A percentile compares a stretch with the other conserved stretches of the same genome.
These are phyloP conservation scores for Coelopa pilipes DNA, from an alignment of 2,888 invertebrate species.

Conservation along the genomic window DNA sequence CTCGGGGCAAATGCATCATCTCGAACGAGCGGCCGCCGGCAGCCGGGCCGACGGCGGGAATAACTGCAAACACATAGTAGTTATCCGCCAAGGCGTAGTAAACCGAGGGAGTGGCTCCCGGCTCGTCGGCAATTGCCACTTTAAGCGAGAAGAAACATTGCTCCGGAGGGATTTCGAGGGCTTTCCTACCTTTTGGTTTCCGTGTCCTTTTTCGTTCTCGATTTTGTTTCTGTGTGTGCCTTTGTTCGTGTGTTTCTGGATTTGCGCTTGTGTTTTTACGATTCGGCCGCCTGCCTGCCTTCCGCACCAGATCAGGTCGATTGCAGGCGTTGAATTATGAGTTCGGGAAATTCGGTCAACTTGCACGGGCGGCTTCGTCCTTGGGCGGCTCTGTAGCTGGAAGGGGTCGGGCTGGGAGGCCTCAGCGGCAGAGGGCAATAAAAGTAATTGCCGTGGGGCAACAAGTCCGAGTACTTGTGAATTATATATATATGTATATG, in stretches of 20 bases:
- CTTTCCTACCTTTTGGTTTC: not conserved
- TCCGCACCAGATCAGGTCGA: not conserved
- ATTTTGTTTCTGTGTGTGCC: too few relatives aligned
- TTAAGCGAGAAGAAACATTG: slow-evolving; percentile 15
- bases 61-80: not conserved
- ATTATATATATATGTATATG: too few relatives aligned
- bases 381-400: not conserved
- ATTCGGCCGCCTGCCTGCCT: not conserved
- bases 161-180: slow-evolving; percentile 10
- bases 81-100: slow-evolving; percentile 4
- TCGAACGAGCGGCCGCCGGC: too few relatives aligned
- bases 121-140: not conserved
- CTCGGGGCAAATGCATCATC: too few relatives aligned
- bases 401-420: not conserved
- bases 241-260: too few relatives aligned
- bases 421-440: not conserved
- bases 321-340: slow-evolving; percentile 26
- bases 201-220: too few relatives aligned
- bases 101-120: not conserved
- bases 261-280: not conserved
- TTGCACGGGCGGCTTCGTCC: not conserved
- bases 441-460: slow-evolving; percentile 26
- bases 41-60: not conserved
- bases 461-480: slow-evolving; percentile 10
- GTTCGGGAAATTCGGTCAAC: slow-evolving; percentile 18